phyloP scores from a whole-genome alignment of 23 tunicate genomes.

The Trididemnum miniatum region DNA sequence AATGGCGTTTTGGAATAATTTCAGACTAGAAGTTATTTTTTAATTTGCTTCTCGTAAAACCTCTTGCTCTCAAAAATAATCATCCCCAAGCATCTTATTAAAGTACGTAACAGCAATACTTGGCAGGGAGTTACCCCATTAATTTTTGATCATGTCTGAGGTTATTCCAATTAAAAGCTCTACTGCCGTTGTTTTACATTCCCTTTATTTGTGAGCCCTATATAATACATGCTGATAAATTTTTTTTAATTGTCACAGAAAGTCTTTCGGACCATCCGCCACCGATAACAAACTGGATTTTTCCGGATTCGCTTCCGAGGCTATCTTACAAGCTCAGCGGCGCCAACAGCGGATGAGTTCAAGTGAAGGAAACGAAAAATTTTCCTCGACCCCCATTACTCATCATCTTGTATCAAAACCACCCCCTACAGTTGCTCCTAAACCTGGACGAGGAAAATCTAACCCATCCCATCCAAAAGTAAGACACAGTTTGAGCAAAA shows the following conservation, averaged over 20 bases:
- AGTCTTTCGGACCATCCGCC: constrained; percentile 11
- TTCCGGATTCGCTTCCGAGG: constrained; percentile 50
- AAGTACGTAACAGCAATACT: no score
- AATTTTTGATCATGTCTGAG: no score
- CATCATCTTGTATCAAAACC: constrained; percentile 7
- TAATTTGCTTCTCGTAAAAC: no score
- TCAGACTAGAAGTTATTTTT: no score
- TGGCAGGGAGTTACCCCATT: no score
- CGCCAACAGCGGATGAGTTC: not conserved
- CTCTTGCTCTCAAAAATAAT: no score
- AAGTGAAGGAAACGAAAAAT: not conserved
- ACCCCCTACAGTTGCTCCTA: constrained; percentile 14
- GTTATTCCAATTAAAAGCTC: no score
- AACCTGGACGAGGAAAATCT: constrained; percentile 22
- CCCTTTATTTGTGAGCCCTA: no score
- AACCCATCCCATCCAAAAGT: not conserved
- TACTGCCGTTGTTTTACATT: no score
- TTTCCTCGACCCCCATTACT: not conserved
- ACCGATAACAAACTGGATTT: not conserved
- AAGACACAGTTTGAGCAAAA: not conserved
- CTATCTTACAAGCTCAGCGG: constrained; percentile 42
- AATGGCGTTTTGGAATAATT: no score
- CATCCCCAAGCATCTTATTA: no score
- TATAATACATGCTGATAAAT: no score
- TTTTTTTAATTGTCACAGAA: not conserved